Evolutionary conservation across 2,888 invertebrate genomes (phyloP).

Genomic region (Dynastes tityus): DNA sequence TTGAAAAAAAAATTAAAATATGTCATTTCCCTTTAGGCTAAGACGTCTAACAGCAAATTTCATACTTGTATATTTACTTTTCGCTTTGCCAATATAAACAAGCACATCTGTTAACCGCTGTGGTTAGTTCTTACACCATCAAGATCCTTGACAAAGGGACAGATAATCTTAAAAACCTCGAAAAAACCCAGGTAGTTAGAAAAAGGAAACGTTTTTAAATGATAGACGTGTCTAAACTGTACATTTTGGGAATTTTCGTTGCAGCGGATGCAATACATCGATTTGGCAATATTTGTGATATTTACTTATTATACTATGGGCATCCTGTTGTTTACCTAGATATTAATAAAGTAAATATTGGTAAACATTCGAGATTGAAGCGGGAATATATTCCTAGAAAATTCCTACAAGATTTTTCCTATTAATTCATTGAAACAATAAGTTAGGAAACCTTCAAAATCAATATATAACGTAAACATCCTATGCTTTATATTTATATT

Average conservation of each 20-base stretch:
- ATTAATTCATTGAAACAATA: conserved; percentile 2
- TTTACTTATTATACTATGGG: no score
- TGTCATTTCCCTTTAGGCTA: not conserved
- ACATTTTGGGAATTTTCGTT: no score
- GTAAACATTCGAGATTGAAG: no score
- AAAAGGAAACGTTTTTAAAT: not conserved
- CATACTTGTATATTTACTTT: conserved; percentile 18
- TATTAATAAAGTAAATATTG: no score
- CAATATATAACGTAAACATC: not conserved
- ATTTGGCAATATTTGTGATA: no score
- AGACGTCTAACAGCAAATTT: not conserved
- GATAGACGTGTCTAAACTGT: not conserved
- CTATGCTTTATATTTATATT: conserved; percentile 10
- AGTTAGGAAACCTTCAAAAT: not conserved
- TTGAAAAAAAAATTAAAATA: conserved; percentile 10
- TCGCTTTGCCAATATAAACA: conserved; percentile 23
- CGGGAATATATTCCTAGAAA: no score
- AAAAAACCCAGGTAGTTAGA: conserved; percentile 32
- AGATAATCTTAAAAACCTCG: conserved; percentile 22
- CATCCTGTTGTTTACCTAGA: no score
- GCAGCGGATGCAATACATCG: no score
- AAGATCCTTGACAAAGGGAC: conserved; percentile 28
- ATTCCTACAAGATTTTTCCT: no score
- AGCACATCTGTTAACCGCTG: conserved; percentile 43
- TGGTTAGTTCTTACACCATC: conserved; percentile 35